A percentile compares a stretch with the other conserved stretches of the same genome.
phyloP scores from a whole-genome alignment of 2,797 vertebrate genomes.

The Onychomys torridus region DNA sequence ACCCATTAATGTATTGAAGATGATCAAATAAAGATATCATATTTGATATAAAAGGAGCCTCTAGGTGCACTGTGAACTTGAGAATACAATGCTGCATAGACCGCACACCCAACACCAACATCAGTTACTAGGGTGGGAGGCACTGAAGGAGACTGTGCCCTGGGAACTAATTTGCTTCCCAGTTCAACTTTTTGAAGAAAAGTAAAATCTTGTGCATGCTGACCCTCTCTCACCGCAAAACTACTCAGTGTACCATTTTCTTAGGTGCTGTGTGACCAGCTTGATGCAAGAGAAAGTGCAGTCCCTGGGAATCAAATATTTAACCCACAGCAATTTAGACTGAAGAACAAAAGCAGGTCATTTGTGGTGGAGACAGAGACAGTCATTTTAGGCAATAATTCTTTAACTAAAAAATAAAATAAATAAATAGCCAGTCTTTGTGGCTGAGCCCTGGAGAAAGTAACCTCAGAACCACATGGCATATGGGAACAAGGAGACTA shows the following conservation, averaged over 20 bases:
- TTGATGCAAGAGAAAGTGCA: neutral
- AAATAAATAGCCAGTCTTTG: slow-evolving; percentile 34
- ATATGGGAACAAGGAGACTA: slow-evolving; percentile 70
- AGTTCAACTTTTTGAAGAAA: neutral
- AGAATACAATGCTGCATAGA: neutral
- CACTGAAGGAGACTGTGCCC: neutral
- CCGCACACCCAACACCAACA: neutral
- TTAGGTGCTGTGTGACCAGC: neutral
- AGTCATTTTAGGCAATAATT: slow-evolving; percentile 69
- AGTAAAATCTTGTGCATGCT: neutral
- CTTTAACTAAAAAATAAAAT: neutral
- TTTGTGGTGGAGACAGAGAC: slow-evolving; percentile 80
- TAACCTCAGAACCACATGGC: slow-evolving; percentile 66
- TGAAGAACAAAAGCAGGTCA: slow-evolving; percentile 60
- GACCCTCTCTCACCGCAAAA: rapidly evolving
- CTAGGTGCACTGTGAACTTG: neutral
- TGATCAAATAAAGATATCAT: neutral
- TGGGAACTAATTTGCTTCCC: neutral
- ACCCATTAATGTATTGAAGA: neutral
- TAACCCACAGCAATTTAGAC: slow-evolving; percentile 32
- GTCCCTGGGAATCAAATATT: slow-evolving; percentile 25
- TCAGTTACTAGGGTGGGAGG: neutral
- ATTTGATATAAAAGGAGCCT: slow-evolving; percentile 8
- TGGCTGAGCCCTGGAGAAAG: slow-evolving; percentile 61
- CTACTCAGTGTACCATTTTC: neutral